Base-by-base conservation (phyloP, 2,113 vertebrate species). In the Hippocampus guttulatus region DNA sequence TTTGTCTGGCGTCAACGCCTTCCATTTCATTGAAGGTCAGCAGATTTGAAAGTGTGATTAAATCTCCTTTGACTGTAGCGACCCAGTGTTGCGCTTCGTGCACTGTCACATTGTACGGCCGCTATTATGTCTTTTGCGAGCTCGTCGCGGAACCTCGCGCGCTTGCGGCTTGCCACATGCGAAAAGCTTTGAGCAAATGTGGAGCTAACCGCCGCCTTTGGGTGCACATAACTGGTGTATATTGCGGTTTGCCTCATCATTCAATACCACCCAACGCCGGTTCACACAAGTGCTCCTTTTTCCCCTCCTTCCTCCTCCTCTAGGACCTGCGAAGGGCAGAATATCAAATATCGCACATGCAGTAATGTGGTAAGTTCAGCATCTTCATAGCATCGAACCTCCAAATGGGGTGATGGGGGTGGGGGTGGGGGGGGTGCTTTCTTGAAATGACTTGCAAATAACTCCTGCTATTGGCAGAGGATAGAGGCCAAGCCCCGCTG, bases 261-360 rank as follows among this genome's bases (percentile, higher is more conserved):
- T 75, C 54, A 65, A 47, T 43, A 27, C 41, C 38, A 74, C 30
- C n/a, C 51, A 63, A 83, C 27, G 69, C 62, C 64, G 64, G 45
- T 77, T 75, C 64, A 77, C 47, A 70, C 68, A 72, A 27, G 68
- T 69, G 33, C 62, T 67, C 33, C 3, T 82, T 80, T 75, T 87
- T 7, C 16, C 43, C 27, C 14, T 67, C 33, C 3, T 82, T 80
- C 75, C 87, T 7, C 16, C 43, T 27, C 14, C 38, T 38, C 21
- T 21, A 98, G 97, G 92, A 95, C 88, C 80, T 98, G 97, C 61
- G 96, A 98, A 84, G 97, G 97, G 72, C 93, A 94, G 87, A 98
- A 97, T 91, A 98, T 98, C 81, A 94, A 95, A 66, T 98, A 98
- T 81, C 94, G 94, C 88, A 98, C 96, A 7, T 98, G 97, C 92